These are phyloP conservation scores for Mergus octosetaceus DNA, from an alignment of 2,797 vertebrate species.

Conservation along the genomic window DNA sequence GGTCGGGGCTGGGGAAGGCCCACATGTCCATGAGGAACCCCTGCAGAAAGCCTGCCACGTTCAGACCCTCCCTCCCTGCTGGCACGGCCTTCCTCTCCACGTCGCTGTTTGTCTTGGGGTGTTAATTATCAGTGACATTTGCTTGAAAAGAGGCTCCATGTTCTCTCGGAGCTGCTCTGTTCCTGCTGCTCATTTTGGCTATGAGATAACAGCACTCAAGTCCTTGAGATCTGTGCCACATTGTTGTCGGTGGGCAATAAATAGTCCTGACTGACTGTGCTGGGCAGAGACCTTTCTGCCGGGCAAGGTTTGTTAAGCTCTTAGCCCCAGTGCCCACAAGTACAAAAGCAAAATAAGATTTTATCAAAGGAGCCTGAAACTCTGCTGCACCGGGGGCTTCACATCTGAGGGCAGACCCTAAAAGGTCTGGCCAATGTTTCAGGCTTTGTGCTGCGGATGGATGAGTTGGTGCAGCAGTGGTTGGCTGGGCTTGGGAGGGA, in stretches of 20 bases:
- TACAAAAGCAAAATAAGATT: not conserved
- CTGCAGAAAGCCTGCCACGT: not conserved
- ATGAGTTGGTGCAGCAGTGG: not conserved
- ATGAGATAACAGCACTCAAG: not conserved
- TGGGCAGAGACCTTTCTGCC: not conserved
- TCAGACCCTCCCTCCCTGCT: not conserved
- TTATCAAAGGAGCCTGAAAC: not conserved
- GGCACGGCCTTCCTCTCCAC: not conserved
- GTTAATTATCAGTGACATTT: conserved; percentile 3
- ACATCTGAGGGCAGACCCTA: not conserved
- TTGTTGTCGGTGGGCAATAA: not conserved
- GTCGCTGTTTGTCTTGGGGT: rapidly evolving
- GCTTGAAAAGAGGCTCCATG: not conserved
- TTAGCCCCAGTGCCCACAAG: not conserved
- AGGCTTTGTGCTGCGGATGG: not conserved
- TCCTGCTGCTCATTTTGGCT: conserved; percentile 17
- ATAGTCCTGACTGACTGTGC: not conserved
- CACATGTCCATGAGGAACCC: not conserved
- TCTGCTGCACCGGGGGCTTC: not conserved
- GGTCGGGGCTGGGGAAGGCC: not conserved
- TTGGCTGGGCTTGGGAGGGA: not conserved
- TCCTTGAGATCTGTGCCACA: not conserved
- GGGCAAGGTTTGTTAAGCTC: not conserved
- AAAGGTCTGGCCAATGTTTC: not conserved
- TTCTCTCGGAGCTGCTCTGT: not conserved